phyloP scores from a whole-genome alignment of 2,797 vertebrate species.

The Sebastes umbrosus region DNA sequence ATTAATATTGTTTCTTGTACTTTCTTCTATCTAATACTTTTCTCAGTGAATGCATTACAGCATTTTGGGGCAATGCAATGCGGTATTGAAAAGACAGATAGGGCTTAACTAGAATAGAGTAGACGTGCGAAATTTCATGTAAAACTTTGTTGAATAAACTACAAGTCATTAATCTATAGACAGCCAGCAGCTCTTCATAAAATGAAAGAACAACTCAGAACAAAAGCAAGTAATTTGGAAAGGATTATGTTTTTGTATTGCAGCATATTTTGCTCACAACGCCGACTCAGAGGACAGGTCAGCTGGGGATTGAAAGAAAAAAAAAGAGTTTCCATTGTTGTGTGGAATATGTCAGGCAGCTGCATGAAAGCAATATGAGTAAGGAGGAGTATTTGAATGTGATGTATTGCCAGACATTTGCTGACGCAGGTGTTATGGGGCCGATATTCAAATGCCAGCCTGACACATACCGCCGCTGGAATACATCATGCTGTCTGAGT shows the following conservation, averaged over 20 bases:
- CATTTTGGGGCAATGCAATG: not conserved
- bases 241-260: not conserved
- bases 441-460: slow-evolving; percentile 59
- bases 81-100: not conserved
- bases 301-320: not conserved
- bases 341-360: slow-evolving; percentile 20
- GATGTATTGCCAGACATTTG: slow-evolving; percentile 61
- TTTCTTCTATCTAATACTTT: slow-evolving; percentile 18
- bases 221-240: not conserved
- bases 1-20: slow-evolving; percentile 47
- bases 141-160: not conserved
- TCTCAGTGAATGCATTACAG: not conserved
- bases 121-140: not conserved
- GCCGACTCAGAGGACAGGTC: not conserved
- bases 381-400: slow-evolving; percentile 35
- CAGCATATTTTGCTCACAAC: not conserved
- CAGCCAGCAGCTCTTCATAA: not conserved
- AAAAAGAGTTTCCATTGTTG: slow-evolving; percentile 11
- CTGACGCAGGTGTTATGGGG: slow-evolving; percentile 60
- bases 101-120: not conserved
- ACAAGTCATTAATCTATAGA: not conserved
- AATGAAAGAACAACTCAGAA: slow-evolving; percentile 1
- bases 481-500: slow-evolving; percentile 25
- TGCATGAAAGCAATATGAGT: slow-evolving; percentile 21
- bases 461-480: slow-evolving; percentile 19